phyloP scores from a whole-genome alignment of 2,113 vertebrate genomes.

The Dinomys branickii region DNA sequence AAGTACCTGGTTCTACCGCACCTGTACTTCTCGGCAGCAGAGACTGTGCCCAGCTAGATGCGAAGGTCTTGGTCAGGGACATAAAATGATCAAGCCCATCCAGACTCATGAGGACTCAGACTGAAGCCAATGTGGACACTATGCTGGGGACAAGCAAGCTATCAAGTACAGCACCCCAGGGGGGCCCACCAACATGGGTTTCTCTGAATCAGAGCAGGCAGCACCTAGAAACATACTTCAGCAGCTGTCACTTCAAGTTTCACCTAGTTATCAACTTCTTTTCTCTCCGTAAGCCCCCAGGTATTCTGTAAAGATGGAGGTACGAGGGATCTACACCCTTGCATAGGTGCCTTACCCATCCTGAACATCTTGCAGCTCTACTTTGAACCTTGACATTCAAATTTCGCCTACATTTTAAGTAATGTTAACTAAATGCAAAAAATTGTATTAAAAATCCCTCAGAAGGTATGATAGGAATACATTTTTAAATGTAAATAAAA shows the following conservation, averaged over 20 bases:
- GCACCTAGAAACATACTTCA: neutral
- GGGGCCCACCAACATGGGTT: neutral
- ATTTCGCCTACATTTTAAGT: neutral
- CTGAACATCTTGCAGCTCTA: neutral
- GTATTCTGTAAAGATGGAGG: neutral
- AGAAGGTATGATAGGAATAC: neutral
- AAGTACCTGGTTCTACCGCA: neutral
- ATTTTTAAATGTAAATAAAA: neutral
- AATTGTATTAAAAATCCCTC: neutral
- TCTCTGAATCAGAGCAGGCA: neutral
- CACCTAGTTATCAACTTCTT: neutral
- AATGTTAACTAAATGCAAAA: neutral
- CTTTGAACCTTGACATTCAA: neutral
- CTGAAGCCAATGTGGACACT: neutral
- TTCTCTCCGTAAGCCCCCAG: neutral
- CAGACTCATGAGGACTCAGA: neutral
- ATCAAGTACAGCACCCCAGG: accelerated
- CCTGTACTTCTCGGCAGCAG: neutral
- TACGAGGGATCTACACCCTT: neutral
- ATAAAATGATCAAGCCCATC: neutral
- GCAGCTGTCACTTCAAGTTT: neutral
- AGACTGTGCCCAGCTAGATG: neutral
- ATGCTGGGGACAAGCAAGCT: accelerated
- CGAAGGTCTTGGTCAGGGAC: neutral
- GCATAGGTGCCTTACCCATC: neutral